Percentiles rank a stretch among this genome's conserved stretches.
Evolutionary conservation across 2,888 invertebrate genomes (phyloP).

Genomic region (Psylliodes chrysocephalus): DNA sequence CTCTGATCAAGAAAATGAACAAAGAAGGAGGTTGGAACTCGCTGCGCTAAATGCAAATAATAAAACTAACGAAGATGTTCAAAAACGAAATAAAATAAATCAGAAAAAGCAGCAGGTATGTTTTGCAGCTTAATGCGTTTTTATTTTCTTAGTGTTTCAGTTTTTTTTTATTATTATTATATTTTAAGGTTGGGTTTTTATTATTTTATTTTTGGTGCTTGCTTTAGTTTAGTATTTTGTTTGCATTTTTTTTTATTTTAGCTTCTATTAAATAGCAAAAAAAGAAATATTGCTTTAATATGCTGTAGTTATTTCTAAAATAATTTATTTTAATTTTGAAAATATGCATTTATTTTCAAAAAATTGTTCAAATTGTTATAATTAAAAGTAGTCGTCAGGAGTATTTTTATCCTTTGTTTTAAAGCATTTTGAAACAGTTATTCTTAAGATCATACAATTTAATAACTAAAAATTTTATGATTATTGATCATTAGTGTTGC

Average conservation of each 20-base stretch:
- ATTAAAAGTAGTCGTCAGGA: too few species aligned
- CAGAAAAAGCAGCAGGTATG: slow-evolving; percentile 92
- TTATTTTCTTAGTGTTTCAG: not conserved
- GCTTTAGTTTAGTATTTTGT: slow-evolving; percentile 2
- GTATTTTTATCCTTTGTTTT: too few species aligned
- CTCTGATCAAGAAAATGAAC: slow-evolving; percentile 94
- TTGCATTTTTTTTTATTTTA: not conserved
- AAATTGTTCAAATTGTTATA: too few species aligned
- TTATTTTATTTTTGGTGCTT: slow-evolving; percentile 5
- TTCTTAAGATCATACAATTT: too few species aligned
- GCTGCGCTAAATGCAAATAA: slow-evolving; percentile 78
- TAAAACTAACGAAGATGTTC: slow-evolving; percentile 76
- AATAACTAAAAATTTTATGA: too few species aligned
- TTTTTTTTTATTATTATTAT: not conserved
- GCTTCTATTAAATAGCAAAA: too few species aligned
- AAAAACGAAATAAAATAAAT: slow-evolving; percentile 79
- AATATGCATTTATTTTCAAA: too few species aligned
- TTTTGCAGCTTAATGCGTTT: slow-evolving; percentile 25
- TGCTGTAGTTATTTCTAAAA: too few species aligned
- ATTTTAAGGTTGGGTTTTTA: not conserved
- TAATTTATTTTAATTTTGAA: too few species aligned
- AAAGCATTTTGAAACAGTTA: too few species aligned
- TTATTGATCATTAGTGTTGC: too few species aligned
- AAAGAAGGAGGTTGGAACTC: slow-evolving; percentile 85
- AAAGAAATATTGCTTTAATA: too few species aligned